Evolutionary conservation across 2,888 invertebrate species (phyloP), one percentile per base, ranked within the genome.

Genomic region (Synergus gifuensis): DNA sequence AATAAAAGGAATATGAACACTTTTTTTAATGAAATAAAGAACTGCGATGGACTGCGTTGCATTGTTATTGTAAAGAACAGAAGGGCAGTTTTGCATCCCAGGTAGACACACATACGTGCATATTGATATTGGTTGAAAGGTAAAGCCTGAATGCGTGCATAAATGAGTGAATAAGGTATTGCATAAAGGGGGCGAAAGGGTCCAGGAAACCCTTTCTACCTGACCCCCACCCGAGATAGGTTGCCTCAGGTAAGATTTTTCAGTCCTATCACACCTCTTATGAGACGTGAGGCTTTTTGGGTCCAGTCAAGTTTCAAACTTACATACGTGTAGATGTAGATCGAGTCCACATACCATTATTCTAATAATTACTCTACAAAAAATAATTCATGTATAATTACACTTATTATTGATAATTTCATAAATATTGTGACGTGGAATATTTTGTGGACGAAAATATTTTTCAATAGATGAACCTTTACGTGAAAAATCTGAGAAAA

Each of bases 201-300:
- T 82, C 82, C 82, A 81, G 84, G 84, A 84, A 89, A 91, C 89
- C 91, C 91, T 91, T 87, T 84, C 87, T 89, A 91, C 91, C 90
- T 91, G 91, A 89, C 87, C 90, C 92, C 91, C 91, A 87, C 91
- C 86, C 78, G 83, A 83, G 82, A 82, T 81, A 87, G 86, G 86
- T 86, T 84, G 88, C 87, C 87, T 89, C 91, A 92, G 92, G 92
- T 92, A 92, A 90, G 89, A 91, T 89, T 90, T 90, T 89, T 86
- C 84, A 83, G 87, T 86, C 87, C 89, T 89, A 89, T 91, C 90
- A 89, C 90, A 90, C 89, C 91, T 91, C 90, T 87, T 87, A 86
- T 83, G 89, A 90, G 88, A 87, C 83, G 80, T 82, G 54, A 78
- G 83, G 84, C 76, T 84, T 86, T 84, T 79, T 49, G 82, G 85